Evolutionary conservation across 2,797 vertebrate genomes (phyloP).

Genomic region (Spondyliosoma cantharus): DNA sequence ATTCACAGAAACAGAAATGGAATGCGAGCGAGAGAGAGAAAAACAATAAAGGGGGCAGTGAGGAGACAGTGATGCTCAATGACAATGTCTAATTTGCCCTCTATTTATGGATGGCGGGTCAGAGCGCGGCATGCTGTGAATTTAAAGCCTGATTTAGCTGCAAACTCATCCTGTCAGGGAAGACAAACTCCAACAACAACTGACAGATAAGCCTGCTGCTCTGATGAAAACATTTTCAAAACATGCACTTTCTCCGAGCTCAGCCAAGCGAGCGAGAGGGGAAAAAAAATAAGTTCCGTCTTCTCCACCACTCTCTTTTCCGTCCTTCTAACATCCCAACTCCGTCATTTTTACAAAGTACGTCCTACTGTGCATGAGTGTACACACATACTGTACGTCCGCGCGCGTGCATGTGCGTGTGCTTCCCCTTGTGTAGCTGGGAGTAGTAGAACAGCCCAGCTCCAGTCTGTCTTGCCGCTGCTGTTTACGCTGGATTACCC

Average conservation of each 20-base stretch:
- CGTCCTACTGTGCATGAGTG: slow-evolving; percentile 31
- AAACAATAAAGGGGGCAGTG: slow-evolving; percentile 59
- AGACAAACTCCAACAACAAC: slow-evolving; percentile 72
- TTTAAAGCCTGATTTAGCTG: slow-evolving; percentile 77
- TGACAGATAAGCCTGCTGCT: slow-evolving; percentile 70
- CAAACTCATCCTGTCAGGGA: slow-evolving; percentile 70
- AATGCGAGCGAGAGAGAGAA: slow-evolving; percentile 45
- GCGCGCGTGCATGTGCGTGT: slow-evolving; percentile 21
- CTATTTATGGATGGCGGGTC: slow-evolving; percentile 75
- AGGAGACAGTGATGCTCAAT: slow-evolving; percentile 69
- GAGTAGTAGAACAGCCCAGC: slow-evolving; percentile 69
- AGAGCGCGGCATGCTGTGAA: slow-evolving; percentile 68
- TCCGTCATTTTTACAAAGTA: slow-evolving; percentile 47
- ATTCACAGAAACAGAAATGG: slow-evolving; percentile 47
- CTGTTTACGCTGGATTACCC: slow-evolving; percentile 87
- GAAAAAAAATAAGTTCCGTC: slow-evolving; percentile 16
- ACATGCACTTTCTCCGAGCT: slow-evolving; percentile 66
- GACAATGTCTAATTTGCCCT: slow-evolving; percentile 78
- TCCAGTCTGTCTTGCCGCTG: slow-evolving; percentile 75
- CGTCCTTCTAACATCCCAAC: slow-evolving; percentile 51
- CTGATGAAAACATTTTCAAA: slow-evolving; percentile 73
- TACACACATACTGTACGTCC: slow-evolving; percentile 46
- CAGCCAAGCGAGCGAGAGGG: slow-evolving; percentile 54
- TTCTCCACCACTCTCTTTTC: slow-evolving; percentile 29
- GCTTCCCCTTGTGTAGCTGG: slow-evolving; percentile 52